phyloP scores from a whole-genome alignment of 2,888 invertebrate genomes.

The Xylophagus ater region DNA sequence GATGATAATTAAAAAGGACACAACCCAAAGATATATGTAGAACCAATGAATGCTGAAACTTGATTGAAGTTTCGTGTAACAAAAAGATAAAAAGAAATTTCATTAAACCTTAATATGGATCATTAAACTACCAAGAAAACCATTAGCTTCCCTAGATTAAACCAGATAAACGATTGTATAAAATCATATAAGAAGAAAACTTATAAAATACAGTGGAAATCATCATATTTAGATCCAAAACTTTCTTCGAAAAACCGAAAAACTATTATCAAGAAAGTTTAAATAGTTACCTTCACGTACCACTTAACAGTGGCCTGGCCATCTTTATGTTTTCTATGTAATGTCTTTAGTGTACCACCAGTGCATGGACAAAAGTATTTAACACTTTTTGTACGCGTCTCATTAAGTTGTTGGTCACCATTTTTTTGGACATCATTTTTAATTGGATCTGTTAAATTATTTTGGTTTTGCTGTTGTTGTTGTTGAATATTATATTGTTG shows the following conservation, averaged over 20 bases:
- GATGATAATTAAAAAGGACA: no score
- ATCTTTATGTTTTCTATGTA: slow-evolving; percentile 28
- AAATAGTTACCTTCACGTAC: slow-evolving; percentile 57
- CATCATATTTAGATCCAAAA: background rate
- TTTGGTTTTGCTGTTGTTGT: slow-evolving; percentile 21
- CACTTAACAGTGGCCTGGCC: slow-evolving; percentile 43
- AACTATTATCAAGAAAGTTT: slow-evolving; percentile 3
- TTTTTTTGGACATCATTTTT: slow-evolving; percentile 6
- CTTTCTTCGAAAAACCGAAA: no score
- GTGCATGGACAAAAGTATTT: slow-evolving; percentile 35
- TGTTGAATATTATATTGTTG: slow-evolving; percentile 23
- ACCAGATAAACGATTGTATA: background rate
- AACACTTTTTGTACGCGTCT: slow-evolving; percentile 23
- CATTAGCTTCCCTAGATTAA: background rate
- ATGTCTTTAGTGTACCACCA: slow-evolving; percentile 31
- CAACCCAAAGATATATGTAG: no score
- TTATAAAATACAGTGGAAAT: background rate
- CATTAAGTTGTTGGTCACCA: slow-evolving; percentile 26
- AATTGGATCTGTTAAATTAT: slow-evolving; percentile 4
- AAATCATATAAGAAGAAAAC: background rate
- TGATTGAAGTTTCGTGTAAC: no score
- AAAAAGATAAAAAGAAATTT: no score
- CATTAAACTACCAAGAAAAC: background rate
- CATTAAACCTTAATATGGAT: background rate
- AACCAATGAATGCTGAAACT: no score